Percentiles rank a stretch among this genome's conserved stretches.
These are phyloP conservation scores for Diabrotica virgifera DNA, from an alignment of 1,140 invertebrate species.

Conservation along the genomic window DNA sequence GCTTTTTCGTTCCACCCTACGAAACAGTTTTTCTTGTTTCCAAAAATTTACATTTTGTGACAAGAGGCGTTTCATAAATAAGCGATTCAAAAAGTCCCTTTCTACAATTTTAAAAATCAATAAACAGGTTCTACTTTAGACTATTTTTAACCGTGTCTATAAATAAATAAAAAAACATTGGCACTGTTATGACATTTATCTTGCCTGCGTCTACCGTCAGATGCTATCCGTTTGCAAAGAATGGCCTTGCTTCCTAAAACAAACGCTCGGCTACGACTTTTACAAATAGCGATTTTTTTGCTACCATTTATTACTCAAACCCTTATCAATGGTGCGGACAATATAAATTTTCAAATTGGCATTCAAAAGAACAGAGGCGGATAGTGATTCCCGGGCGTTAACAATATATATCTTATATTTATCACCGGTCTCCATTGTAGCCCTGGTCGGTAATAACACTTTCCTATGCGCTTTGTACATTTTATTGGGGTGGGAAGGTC, in stretches of 20 bases:
- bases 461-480: slow-evolving; percentile 43
- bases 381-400: slow-evolving; percentile 21
- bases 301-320: slow-evolving; percentile 43
- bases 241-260: slow-evolving; percentile 32
- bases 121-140: too few species aligned
- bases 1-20: too few species aligned
- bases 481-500: slow-evolving; percentile 36
- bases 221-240: slow-evolving; percentile 28
- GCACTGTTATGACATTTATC: slow-evolving; percentile 28
- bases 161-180: not conserved
- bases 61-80: too few species aligned
- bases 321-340: slow-evolving; percentile 46
- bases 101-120: too few species aligned
- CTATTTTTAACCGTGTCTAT: too few species aligned
- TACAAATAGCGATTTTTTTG: slow-evolving; percentile 44
- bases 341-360: slow-evolving; percentile 45
- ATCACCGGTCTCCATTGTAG: slow-evolving; percentile 36
- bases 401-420: slow-evolving; percentile 42
- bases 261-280: slow-evolving; percentile 35
- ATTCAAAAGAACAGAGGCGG: slow-evolving; percentile 18
- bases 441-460: slow-evolving; percentile 40
- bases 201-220: slow-evolving; percentile 26
- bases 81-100: too few species aligned
- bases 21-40: too few species aligned
- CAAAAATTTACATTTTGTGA: too few species aligned